Conservation (phyloP, 2,888 invertebrate genomes). For the Cephus runcator region DNA sequence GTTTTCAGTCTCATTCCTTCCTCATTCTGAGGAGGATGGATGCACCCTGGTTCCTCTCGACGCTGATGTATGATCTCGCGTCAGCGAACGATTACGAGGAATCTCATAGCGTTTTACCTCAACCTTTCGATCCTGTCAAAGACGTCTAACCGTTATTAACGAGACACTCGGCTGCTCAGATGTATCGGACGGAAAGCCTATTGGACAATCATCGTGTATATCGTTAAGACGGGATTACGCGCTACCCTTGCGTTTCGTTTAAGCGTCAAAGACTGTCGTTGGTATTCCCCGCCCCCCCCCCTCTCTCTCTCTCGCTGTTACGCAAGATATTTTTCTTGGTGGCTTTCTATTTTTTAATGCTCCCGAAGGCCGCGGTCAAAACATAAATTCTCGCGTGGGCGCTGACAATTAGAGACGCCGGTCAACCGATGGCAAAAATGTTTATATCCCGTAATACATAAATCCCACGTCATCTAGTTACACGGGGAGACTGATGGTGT, state of each 20-base stretch:
- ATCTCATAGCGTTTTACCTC: slow-evolving; percentile 3
- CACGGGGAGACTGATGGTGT: background rate
- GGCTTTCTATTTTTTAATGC: slow-evolving; percentile 23
- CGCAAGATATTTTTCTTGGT: slow-evolving; percentile 28
- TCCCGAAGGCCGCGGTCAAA: slow-evolving; percentile 40
- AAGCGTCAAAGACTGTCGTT: background rate
- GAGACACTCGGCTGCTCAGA: background rate
- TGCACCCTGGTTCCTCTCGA: slow-evolving; percentile 2
- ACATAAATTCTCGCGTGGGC: slow-evolving; percentile 43
- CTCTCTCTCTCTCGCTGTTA: slow-evolving; percentile 12
- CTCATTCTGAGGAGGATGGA: background rate
- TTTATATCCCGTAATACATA: background rate
- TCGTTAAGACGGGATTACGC: background rate
- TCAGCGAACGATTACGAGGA: slow-evolving; percentile 30
- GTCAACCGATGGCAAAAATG: slow-evolving; percentile 30
- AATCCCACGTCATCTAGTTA: background rate
- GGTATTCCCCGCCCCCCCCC: no score
- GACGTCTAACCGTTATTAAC: background rate
- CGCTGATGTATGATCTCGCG: slow-evolving; percentile 39
- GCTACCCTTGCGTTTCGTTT: background rate
- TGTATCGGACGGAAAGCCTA: background rate
- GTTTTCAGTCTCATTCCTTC: background rate
- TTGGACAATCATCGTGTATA: background rate
- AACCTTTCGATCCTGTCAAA: background rate
- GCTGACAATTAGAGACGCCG: slow-evolving; percentile 41